Percentiles rank a stretch among this genome's conserved stretches.
Conservation (phyloP, 2,888 invertebrate genomes). For the Horisme vitalbata region DNA sequence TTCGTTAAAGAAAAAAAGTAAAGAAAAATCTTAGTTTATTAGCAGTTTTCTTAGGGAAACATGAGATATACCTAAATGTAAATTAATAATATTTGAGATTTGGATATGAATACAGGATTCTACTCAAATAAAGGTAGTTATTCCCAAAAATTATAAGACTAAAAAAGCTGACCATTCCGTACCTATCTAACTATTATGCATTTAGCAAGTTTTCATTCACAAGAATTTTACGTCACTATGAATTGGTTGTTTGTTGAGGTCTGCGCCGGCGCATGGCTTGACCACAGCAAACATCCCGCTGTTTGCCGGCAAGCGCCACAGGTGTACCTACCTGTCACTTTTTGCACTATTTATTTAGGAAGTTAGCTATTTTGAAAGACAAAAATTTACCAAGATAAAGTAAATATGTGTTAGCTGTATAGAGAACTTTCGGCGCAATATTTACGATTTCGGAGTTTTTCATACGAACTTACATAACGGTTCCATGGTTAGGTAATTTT, state of each 20-base stretch:
- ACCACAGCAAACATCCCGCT: constrained; percentile 53
- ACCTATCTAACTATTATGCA: constrained; percentile 19
- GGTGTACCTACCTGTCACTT: constrained; percentile 72
- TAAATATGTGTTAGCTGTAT: neutral
- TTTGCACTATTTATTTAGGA: constrained; percentile 58
- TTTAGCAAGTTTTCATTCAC: constrained; percentile 63
- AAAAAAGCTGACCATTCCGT: neutral
- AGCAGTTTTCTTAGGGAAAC: too few species aligned
- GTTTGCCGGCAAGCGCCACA: constrained; percentile 68
- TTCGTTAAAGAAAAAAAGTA: too few species aligned
- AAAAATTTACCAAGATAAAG: constrained; percentile 1
- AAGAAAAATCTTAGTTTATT: too few species aligned
- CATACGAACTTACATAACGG: too few species aligned
- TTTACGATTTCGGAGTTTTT: too few species aligned
- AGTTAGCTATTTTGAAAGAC: constrained; percentile 42
- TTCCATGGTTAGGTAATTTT: too few species aligned
- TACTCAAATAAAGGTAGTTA: too few species aligned
- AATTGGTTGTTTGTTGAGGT: constrained; percentile 60
- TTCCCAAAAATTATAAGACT: constrained; percentile 2
- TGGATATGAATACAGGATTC: too few species aligned
- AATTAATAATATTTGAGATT: too few species aligned
- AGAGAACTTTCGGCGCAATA: too few species aligned
- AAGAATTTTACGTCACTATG: constrained; percentile 42
- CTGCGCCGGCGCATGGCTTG: constrained; percentile 55
- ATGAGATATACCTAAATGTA: too few species aligned